phyloP scores from a whole-genome alignment of 2,888 invertebrate genomes.

The Drosophila nigricruria region DNA sequence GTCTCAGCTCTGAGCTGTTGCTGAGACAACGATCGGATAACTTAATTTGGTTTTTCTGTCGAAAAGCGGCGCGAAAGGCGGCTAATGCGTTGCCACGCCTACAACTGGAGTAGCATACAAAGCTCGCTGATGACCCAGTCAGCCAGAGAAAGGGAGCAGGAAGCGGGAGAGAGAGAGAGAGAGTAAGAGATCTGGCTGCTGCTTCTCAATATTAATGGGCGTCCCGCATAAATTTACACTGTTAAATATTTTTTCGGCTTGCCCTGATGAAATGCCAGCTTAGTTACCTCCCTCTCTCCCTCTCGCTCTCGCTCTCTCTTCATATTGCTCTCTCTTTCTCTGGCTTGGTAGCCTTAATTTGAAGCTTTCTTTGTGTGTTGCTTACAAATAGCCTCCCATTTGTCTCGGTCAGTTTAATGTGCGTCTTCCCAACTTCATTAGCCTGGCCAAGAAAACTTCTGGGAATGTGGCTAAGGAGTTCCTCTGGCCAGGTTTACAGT shows the following conservation, averaged over 20 bases:
- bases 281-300: background rate
- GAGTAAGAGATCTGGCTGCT: constrained; percentile 16
- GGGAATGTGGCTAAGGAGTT: constrained; percentile 22
- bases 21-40: constrained; percentile 26
- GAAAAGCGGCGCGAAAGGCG: constrained; percentile 53
- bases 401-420: constrained; percentile 72
- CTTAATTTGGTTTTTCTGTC: constrained; percentile 72
- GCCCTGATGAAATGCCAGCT: constrained; percentile 33
- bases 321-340: background rate
- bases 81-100: constrained; percentile 70
- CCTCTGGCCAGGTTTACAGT: constrained; percentile 47
- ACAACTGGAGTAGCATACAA: constrained; percentile 2
- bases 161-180: background rate
- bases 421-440: constrained; percentile 72
- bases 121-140: constrained; percentile 56
- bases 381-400: constrained; percentile 69
- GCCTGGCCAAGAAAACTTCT: constrained; percentile 43
- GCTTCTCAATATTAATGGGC: constrained; percentile 44
- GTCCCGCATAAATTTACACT: constrained; percentile 48
- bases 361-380: constrained; percentile 51
- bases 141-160: background rate
- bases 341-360: constrained; percentile 58
- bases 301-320: background rate
- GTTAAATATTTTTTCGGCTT: constrained; percentile 40
- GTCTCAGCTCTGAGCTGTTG: background rate